Evolutionary conservation across 2,888 invertebrate species (phyloP), one percentile per base, ranked within the genome.

Genomic region (Dicranocentrus wangi): DNA sequence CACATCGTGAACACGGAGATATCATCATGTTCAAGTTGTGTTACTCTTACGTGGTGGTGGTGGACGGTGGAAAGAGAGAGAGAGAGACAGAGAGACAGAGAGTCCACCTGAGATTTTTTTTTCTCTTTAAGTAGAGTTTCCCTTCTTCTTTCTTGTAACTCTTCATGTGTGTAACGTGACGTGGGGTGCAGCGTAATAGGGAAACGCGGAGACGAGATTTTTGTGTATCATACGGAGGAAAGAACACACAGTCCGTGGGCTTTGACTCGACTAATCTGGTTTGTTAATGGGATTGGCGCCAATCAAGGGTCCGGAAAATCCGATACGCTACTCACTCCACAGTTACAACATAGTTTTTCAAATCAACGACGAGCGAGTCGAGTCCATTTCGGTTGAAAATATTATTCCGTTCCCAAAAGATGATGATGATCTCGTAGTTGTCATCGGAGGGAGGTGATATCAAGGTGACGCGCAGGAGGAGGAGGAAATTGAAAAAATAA

Each of bases 261-360:
- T 39, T 60, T 63, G 76, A 68, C 53, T 66, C 47, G 17, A 51
- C 55, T 25, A 53, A 69, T 69, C 55, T 39, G 19, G 69, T 42
- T 77, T 69, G 71, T 47, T 80, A 80, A 80, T 80, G 72, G 72
- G 73, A 68, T 73, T 80, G 80, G 80, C 80, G 80, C 80, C 80
- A 42, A 73, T 80, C 68, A 73, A 25, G 61, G 73, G 60, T 17
- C 80, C 63, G 69, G 60, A 79, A 66, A 79, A 72, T 65, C 63
- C 55, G 55, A 71, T 71, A 66, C 39, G 27, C 51, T 60, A 28
- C 23, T 58, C 23, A n/a, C n/a, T n/a, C n/a, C n/a, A n/a, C n/a
- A n/a, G n/a, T n/a, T n/a, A n/a, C n/a, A n/a, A n/a, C n/a, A n/a
- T n/a, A n/a, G n/a, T n/a, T n/a, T n/a, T n/a, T n/a, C n/a, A n/a